These are phyloP conservation scores for Botia kubotai DNA, from an alignment of 2,797 vertebrate genomes.

Conservation along the genomic window DNA sequence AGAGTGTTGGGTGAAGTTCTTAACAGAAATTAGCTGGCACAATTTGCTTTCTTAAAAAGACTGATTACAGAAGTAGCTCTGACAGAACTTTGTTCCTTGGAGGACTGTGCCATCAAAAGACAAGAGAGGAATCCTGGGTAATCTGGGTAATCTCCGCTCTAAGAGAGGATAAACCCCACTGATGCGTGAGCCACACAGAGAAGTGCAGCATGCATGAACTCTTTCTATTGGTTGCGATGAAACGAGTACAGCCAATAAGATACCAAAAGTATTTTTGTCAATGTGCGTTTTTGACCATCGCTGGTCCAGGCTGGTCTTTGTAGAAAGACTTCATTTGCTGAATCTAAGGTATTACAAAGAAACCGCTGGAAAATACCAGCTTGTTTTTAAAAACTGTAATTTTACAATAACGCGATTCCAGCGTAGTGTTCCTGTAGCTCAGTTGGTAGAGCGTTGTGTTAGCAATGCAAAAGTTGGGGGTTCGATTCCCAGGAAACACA, in stretches of 20 bases:
- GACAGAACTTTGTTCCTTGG: constrained; percentile 38
- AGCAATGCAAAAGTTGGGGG: no score
- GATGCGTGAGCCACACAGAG: constrained; percentile 8
- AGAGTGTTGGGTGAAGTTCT: constrained; percentile 12
- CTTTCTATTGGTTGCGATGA: constrained; percentile 5
- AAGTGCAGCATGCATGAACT: constrained; percentile 8
- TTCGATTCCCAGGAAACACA: no score
- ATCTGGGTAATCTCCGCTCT: constrained; percentile 69
- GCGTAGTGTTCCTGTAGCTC: no score
- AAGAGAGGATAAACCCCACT: constrained; percentile 60
- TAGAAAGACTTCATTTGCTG: no score
- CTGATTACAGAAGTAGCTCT: constrained; percentile 37
- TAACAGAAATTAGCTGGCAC: constrained; percentile 43
- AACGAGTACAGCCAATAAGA: not conserved
- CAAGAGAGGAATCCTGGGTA: constrained; percentile 58
- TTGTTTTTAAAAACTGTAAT: no score
- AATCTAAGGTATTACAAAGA: no score
- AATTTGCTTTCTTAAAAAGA: constrained; percentile 56
- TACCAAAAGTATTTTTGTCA: not conserved
- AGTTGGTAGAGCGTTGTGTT: no score
- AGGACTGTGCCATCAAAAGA: constrained; percentile 60
- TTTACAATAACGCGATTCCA: no score
- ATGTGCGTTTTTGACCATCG: not conserved
- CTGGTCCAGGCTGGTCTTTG: no score
- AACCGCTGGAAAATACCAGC: no score